Base-by-base conservation (phyloP, 1,140 invertebrate genomes). In the Drosophila ambigua region DNA sequence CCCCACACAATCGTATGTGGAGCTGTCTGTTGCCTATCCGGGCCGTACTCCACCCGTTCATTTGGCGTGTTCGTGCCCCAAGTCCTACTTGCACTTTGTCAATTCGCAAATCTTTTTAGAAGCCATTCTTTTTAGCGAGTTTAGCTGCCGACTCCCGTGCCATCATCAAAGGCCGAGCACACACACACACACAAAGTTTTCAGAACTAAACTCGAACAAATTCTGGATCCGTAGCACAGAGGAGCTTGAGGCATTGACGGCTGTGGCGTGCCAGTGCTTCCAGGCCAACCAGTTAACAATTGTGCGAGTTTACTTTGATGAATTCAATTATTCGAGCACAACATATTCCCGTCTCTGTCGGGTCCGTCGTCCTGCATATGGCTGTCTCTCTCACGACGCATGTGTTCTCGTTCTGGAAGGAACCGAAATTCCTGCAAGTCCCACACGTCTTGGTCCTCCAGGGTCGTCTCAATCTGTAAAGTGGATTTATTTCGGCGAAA, bases 41-140 rank as follows among this genome's bases (percentile, higher is more conserved):
- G 39, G 24, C 53, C 39, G 39, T 31, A 24, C 16, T 55, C 49
- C 49, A 54, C 61, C 63, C 73, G 62, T 64, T 77, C 62, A 53
- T 69, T 54, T 69, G 45, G 44, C 58, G 35, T 72, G 46, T 44
- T 67, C 44, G 44, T 54, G 62, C 62, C 54, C 61, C 55, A 68
- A 79, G 79, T 67, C 58, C 81, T 66, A 64, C 83, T 77, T 88
- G 83, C 76, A 88, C 67, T 88, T 88, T 88, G 83, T 88, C 83
- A 88, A 88, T 88, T 88, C 83, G 79, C 78, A 88, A 88, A 88
- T 88, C 83, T 88, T 88, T 88, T 88, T 82, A 81, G 88, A 60
- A 72, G 64, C 61, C 65, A 77, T 73, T 74, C 77, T 73, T 74
- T 81, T 48, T 58, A 62, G 53, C 53, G 48, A 54, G 60, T 48